A percentile compares a stretch with the other conserved stretches of the same genome.
These are phyloP conservation scores for Balaeniceps rex DNA, from an alignment of 2,113 vertebrate genomes.

Conservation along the genomic window DNA sequence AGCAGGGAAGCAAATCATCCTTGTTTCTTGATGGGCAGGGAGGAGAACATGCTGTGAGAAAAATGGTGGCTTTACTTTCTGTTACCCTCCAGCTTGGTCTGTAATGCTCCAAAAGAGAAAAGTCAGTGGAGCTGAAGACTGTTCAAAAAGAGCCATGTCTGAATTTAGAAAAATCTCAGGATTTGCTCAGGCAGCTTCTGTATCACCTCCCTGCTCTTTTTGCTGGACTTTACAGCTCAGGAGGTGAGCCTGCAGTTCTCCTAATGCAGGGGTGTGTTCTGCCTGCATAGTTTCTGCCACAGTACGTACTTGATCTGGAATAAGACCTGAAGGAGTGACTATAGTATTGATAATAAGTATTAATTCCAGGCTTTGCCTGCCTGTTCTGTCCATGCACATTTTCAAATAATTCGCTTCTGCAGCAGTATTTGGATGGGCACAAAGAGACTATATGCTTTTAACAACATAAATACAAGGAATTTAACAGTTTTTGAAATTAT, in stretches of 20 bases:
- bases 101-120: neutral
- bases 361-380: neutral
- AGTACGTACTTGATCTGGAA: neutral
- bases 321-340: neutral
- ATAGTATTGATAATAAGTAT: neutral
- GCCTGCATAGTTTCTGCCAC: neutral
- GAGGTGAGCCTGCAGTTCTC: neutral
- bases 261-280: neutral
- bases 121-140: neutral
- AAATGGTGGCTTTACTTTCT: neutral
- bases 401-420: neutral
- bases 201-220: accelerated
- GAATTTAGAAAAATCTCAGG: neutral
- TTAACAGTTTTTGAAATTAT: neutral
- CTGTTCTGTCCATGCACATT: accelerated
- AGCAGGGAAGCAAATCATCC: neutral
- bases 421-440: neutral
- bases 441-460: neutral
- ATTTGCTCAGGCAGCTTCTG: neutral
- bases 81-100: neutral
- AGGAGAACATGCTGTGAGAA: neutral
- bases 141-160: neutral
- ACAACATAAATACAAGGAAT: neutral
- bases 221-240: neutral
- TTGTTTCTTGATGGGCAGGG: neutral